A percentile compares a stretch with the other conserved stretches of the same genome.
These are phyloP conservation scores for Meteorus colon DNA, from an alignment of 2,888 invertebrate species.

Conservation along the genomic window DNA sequence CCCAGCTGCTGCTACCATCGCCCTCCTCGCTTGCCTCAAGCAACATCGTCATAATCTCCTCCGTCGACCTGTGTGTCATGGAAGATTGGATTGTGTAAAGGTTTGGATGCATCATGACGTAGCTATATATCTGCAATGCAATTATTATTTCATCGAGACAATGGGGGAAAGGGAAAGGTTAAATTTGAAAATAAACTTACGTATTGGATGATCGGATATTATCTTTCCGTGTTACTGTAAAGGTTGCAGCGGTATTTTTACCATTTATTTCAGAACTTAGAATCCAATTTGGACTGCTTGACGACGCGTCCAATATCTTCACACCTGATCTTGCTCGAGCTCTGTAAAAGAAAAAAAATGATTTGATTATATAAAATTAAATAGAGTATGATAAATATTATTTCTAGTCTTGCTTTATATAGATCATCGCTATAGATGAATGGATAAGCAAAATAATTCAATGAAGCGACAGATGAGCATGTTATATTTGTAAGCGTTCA, in stretches of 20 bases:
- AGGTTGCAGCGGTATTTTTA: constrained; percentile 90
- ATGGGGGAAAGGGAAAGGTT: constrained; percentile 28
- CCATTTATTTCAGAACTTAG: constrained; percentile 90
- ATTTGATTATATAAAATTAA: background rate
- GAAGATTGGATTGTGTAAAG: constrained; percentile 33
- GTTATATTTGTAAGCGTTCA: background rate
- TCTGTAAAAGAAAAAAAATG: constrained; percentile 74
- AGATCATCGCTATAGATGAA: background rate
- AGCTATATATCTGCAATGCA: constrained; percentile 23
- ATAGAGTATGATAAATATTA: background rate
- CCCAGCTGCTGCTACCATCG: constrained; percentile 80
- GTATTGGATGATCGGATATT: constrained; percentile 63
- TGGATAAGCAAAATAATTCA: background rate
- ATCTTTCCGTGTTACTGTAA: constrained; percentile 86
- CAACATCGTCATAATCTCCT: constrained; percentile 93
- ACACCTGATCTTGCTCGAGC: constrained; percentile 93
- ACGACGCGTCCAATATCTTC: constrained; percentile 87
- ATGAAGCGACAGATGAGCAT: background rate
- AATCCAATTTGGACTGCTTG: constrained; percentile 87
- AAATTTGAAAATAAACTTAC: constrained; percentile 56
- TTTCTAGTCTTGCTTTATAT: background rate
- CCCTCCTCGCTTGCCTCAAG: constrained; percentile 89
- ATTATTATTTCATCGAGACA: constrained; percentile 26
- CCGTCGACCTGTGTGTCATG: constrained; percentile 72
- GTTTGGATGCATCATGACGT: constrained; percentile 18